Base-by-base conservation (phyloP, 2,797 vertebrate genomes). In the Lophius americanus region DNA sequence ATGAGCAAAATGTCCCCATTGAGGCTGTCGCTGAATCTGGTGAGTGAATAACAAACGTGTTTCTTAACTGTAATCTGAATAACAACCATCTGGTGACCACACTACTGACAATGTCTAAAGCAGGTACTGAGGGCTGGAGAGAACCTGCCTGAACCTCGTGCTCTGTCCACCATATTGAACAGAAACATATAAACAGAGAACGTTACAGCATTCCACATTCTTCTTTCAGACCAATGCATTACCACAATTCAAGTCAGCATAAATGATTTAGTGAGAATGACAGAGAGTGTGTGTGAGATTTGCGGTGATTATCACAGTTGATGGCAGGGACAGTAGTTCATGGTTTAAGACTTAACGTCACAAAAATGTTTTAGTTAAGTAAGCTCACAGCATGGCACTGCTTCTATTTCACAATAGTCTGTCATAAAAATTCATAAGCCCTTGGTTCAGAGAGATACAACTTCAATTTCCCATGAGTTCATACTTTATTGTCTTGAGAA, bases 21-120 rank as follows among this genome's bases (percentile, higher is more conserved):
- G 96, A 97, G 35, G 97, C 96, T 64, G 98, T 99, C 81, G 98
- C 98, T 32, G 98, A 98, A 84, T 99, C 98, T 63, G 98, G 98
- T 99, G 73, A 92, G 95, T 90, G 54, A 73, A 49, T 37, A 14
- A 48, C 9, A 23, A 35, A 51, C 4, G 9, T 13, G 32, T 57
- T 41, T 59, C 41, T 44, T 41, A 38, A 49, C 64, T 12, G 13
- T 23, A 64, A 50, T 47, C 2, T 7, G 3, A 68, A 57, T 6
- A 14, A 56, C 3, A 38, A 44, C 0, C 13, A 48, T 39, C 37
- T 57, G 50, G 46, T 9, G 39, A 10, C n/a, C 3, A 13, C 13
- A 9, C 6, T 8, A 10, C 9, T 9, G 48, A n/a, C 38, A 14
- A 12, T 56, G n/a, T 32, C 38, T 32, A 44, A 60, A 46, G 48